These are phyloP conservation scores for Cercopithecus diana DNA, from an alignment of 2,797 vertebrate species.

Conservation along the genomic window DNA sequence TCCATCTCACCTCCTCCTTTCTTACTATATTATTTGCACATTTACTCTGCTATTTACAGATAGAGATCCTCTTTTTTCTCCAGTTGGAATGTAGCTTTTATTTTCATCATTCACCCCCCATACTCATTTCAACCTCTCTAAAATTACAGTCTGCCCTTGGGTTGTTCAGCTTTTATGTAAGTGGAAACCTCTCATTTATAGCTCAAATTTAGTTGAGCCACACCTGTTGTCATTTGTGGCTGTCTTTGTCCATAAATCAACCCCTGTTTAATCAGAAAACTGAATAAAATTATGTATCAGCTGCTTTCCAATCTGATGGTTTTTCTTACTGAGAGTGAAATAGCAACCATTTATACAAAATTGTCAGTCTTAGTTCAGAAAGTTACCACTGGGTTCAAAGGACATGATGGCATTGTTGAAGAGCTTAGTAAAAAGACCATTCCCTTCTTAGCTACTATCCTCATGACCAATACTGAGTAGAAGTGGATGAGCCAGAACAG, in stretches of 20 bases:
- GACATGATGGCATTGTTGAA: neutral
- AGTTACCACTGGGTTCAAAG: neutral
- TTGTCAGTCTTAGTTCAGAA: neutral
- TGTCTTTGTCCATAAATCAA: neutral
- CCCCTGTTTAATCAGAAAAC: neutral
- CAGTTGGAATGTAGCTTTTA: neutral
- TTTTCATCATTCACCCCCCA: neutral
- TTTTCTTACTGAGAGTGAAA: neutral
- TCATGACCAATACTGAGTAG: fast-evolving
- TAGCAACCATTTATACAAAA: neutral
- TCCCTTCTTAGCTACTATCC: neutral
- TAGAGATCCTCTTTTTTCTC: neutral
- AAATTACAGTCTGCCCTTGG: neutral
- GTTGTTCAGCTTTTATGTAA: neutral
- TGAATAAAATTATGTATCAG: neutral
- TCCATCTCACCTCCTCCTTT: neutral
- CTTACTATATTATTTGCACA: neutral
- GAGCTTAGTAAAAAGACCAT: neutral
- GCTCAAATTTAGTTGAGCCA: neutral
- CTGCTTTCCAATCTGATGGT: neutral
- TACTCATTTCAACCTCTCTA: neutral
- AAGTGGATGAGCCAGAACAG: neutral
- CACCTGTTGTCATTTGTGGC: neutral
- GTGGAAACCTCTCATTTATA: neutral
- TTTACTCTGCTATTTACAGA: neutral